Evolutionary conservation across 2,113 vertebrate species (phyloP), one percentile per base, ranked within the genome.

Genomic region (Pampusana beccarii): DNA sequence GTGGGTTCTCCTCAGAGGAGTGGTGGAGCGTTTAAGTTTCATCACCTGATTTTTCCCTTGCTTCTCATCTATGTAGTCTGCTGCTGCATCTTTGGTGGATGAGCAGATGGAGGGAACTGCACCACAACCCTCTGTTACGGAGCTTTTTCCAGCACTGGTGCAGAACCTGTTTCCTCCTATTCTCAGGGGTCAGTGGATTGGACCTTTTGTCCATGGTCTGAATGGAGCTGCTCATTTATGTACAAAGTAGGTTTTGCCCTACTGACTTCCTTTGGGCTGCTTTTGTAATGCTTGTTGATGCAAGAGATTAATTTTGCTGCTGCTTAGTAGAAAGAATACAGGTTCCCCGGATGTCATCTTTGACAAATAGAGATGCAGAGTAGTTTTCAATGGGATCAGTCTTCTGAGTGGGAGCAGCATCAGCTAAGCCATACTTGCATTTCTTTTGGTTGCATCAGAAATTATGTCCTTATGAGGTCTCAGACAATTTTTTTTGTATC

Each of bases 81-180:
- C 65, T 26, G 50, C 69, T 15, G 2, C 2, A 3, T 14, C 40
- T 60, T 26, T 8, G 3, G 0, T 10, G 46, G 26, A 19, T 0
- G 14, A 84, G 72, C 50, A 65, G 54, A 12, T 36, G 69, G 81
- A 87, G 54, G 29, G 29, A 51, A 17, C 40, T 11, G 11, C 36
- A 1, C 38, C 56, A 53, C 72, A 65, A 54, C 44, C n/a, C 9
- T 23, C 6, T 7, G 5, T 42, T 24, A 7, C 3, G 0, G 21
- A 34, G 33, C 44, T 40, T 56, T 80, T 5, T 48, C 42, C 48
- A 56, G 65, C 20, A 72, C 28, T 51, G 24, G 44, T 25, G 24
- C 40, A 90, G 69, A 80, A 15, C 31, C 67, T 46, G 16, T 40
- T 53, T 31, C 56, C 58, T 70, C 72, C 51, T 80, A 16, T 26